These are phyloP conservation scores for Pollimyrus isidori DNA, from an alignment of 2,113 vertebrate genomes.

Conservation along the genomic window DNA sequence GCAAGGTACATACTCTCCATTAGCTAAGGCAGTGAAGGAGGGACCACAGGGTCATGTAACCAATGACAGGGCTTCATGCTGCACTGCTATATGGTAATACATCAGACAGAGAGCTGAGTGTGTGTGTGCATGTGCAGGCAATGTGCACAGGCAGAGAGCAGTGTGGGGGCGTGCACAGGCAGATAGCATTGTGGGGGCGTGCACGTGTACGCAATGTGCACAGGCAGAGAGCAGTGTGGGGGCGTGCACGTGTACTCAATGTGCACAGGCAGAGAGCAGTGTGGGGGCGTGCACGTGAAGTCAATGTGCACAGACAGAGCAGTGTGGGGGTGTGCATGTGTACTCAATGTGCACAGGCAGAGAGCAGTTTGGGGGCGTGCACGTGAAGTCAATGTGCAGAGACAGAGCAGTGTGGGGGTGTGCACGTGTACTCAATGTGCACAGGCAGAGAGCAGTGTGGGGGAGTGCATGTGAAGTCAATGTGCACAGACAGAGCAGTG, in stretches of 20 bases:
- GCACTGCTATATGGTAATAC: not conserved
- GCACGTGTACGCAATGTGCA: not conserved
- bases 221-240: not conserved
- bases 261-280: not conserved
- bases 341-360: not conserved
- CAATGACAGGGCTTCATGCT: not conserved
- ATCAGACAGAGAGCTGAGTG: not conserved
- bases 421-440: not conserved
- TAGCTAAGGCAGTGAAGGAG: not conserved
- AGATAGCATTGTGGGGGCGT: not conserved
- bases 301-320: not conserved
- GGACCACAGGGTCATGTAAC: not conserved
- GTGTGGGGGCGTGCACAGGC: not conserved
- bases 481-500: not conserved
- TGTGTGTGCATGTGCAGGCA: not conserved
- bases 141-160: not conserved
- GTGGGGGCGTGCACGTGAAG: not conserved
- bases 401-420: not conserved
- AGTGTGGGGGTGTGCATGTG: not conserved
- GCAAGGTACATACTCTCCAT: slow-evolving; percentile 16
- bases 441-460: not conserved
- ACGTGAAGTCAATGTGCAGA: not conserved
- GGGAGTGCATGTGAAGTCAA: not conserved
- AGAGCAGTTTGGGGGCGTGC: not conserved
- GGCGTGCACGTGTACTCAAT: not conserved